Base-by-base conservation (phyloP, 2,888 invertebrate genomes). In the Yponomeuta evonymella region DNA sequence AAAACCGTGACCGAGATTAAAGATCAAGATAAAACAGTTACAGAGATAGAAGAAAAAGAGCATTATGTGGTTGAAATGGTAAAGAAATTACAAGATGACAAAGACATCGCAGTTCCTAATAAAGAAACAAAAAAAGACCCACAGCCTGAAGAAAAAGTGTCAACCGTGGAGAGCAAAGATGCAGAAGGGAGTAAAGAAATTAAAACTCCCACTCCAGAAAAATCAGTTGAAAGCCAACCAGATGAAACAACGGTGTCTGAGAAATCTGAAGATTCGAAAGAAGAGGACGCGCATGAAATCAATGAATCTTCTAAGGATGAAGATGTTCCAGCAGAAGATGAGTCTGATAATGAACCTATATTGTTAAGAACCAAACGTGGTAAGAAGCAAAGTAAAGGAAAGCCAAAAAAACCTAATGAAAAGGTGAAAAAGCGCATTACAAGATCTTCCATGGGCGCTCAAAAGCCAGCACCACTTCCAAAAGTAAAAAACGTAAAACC, bases 391-490 rank as follows among this genome's bases (percentile, higher is more conserved):
- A 33, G 65, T 10, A 1, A 69, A 58, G 43, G 71, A 23, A 72
- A 70, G 9, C 75, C 74, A 29, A 76, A 76, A 1, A 76, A 78
- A 58, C 43, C 43, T 43, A 10, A 80, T 77, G 71, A 73, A 78
- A 74, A 79, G 75, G 70, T 78, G 80, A 71, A 70, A 36, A 81
- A 80, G 76, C 78, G 79, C 71, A 75, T 80, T 36, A 83, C 79
- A 73, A 78, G 82, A 51, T 80, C 83, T 9, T 79, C 76, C 12
- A 12, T 58, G 15, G 51, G 15, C 15, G 12, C 51, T 15, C 12
- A 58, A 58, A 58, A 70, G 73, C 73, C 76, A 64, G 73, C 70
- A 70, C 70, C 69, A 71, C 73, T 6, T 43, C 43, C 73, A 2
- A 70, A 72, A 36, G 73, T 71, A 72, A 73, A 2, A 70, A 72